phyloP scores from a whole-genome alignment of 1,140 invertebrate species.

The Euschistus heros region DNA sequence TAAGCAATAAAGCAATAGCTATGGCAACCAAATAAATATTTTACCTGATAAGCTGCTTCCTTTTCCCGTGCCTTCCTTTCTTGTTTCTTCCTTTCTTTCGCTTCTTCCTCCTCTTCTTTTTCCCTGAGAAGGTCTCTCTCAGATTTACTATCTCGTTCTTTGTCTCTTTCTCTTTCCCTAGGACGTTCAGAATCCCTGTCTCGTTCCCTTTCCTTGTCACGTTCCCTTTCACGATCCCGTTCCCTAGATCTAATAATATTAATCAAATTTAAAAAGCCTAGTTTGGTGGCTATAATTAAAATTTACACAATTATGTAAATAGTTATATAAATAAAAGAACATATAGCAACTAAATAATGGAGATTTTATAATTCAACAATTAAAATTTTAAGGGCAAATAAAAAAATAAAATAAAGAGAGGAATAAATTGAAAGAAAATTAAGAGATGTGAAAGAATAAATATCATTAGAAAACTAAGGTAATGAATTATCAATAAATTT shows the following conservation, averaged over 20 bases:
- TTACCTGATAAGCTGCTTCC: conserved; percentile 84
- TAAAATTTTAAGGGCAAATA: too few species aligned
- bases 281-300: conserved; percentile 6
- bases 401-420: too few species aligned
- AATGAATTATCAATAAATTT: too few species aligned
- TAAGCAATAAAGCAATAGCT: too few species aligned
- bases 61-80: conserved; percentile 87
- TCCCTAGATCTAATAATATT: conserved; percentile 31
- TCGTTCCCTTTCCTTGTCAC: conserved; percentile 37
- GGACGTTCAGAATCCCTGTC: conserved; percentile 45
- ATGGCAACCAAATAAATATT: neutral
- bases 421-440: too few species aligned
- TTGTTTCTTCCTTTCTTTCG: conserved; percentile 75
- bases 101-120: conserved; percentile 83
- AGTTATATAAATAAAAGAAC: too few species aligned
- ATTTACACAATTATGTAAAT: neutral
- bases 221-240: conserved; percentile 35
- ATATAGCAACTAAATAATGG: too few species aligned
- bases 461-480: too few species aligned
- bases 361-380: too few species aligned
- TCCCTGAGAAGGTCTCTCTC: conserved; percentile 48
- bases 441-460: too few species aligned
- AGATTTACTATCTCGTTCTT: conserved; percentile 36
- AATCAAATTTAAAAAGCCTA: neutral
- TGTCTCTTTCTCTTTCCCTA: conserved; percentile 40